Evolutionary conservation across 2,888 invertebrate genomes (phyloP).

Genomic region (Lithophane socia): DNA sequence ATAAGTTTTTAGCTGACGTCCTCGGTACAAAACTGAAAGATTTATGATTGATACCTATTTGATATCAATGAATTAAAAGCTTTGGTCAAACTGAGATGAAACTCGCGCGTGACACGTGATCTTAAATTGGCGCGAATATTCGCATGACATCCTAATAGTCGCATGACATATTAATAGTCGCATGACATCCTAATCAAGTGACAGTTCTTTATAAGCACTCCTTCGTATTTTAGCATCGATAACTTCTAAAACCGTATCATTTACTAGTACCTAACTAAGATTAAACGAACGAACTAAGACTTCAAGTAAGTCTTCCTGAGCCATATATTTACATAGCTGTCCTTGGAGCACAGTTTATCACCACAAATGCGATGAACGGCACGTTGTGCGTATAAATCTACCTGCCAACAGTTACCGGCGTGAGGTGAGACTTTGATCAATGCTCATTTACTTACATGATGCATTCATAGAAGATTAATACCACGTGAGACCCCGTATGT

Average conservation of each 20-base stretch:
- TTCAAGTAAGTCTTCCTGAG: conserved; percentile 8
- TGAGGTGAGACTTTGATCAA: conserved; percentile 53
- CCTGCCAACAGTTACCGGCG: conserved; percentile 20
- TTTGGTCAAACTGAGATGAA: background rate
- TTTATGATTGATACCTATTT: background rate
- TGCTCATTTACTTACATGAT: conserved; percentile 25
- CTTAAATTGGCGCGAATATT: no score
- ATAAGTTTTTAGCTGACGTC: background rate
- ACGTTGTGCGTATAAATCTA: conserved; percentile 46
- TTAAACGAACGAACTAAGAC: background rate
- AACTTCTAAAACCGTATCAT: background rate
- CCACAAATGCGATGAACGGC: conserved; percentile 23
- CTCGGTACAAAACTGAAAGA: background rate
- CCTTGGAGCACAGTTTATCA: conserved; percentile 31
- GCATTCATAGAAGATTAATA: conserved; percentile 11
- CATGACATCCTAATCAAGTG: background rate
- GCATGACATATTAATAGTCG: background rate
- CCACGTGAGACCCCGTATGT: background rate
- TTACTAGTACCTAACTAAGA: background rate
- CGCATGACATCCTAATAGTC: background rate
- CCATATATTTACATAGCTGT: conserved; percentile 24
- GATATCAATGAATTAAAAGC: background rate
- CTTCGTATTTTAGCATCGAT: background rate
- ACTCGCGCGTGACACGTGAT: background rate
- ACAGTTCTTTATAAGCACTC: background rate